Evolutionary conservation across 1,140 invertebrate species (phyloP), one percentile per base, ranked within the genome.

Genomic region (Drosophila nigrodunni): DNA sequence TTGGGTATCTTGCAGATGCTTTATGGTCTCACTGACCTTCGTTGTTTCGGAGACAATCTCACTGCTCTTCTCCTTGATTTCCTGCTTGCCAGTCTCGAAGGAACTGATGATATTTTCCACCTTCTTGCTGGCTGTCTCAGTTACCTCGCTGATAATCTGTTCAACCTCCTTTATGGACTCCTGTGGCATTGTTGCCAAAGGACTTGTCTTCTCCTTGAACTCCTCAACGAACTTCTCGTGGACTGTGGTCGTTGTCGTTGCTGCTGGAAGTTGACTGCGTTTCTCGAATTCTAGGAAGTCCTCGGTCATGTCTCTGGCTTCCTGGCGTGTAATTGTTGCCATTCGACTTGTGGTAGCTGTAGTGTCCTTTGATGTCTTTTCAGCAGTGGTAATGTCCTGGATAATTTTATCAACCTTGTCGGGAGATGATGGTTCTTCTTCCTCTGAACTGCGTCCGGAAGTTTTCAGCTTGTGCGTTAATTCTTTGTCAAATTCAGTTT

Each of bases 401-500:
- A 92, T 46, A 37, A 92, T 90, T 57, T 92, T 92, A 46, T 92
- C 90, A 34, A 88, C 69, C 43, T 73, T 74, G 11, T 81, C 80
- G 13, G 76, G 61, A 0, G 65, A 74, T 8, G 41, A 50, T 15
- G 62, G 67, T 11, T 92, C 90, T 34, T 92, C 92, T 55, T 92
- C 90, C 52, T 92, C 92, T 0, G 88, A 87, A 54, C 87, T 91
- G 9, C 90, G 90, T 7, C 92, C 79, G 8, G 92, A 91, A 13
- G 82, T 79, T 73, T 82, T 91, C 18, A 92, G 73, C 71, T 92
- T 92, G 55, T 92, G 88, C 5, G 91, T 91, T 41, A 92, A 50
- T 59, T 92, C 92, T 58, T 88, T 92, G 44, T 92, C 92, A 54
- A 92, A 92, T n/a, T 92, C 92, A 49, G 78, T 88, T 64, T 92